A percentile compares a stretch with the other conserved stretches of the same genome.
Evolutionary conservation across 2,797 vertebrate species (phyloP).

Genomic region (Prionace glauca): DNA sequence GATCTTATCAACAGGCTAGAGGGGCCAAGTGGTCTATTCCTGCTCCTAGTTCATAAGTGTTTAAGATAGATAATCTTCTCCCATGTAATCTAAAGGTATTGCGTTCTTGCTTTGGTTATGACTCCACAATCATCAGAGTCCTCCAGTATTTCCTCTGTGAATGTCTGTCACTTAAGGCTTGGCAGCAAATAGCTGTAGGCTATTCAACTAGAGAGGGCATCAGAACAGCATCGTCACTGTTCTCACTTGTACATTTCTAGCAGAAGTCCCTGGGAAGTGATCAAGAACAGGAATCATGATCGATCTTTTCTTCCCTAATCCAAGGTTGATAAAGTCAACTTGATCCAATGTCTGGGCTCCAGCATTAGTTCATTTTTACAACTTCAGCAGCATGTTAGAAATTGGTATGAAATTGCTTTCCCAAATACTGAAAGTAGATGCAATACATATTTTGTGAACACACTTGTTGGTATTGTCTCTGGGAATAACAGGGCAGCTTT

Average conservation of each 20-base stretch:
- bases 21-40: too few relatives aligned
- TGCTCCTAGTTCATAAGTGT: too few relatives aligned
- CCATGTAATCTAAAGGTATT: neutral
- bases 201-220: neutral
- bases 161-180: neutral
- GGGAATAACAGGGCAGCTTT: neutral
- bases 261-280: neutral
- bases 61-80: neutral
- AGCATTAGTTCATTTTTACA: neutral
- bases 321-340: neutral
- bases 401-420: neutral
- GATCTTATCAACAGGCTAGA: too few relatives aligned
- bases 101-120: neutral
- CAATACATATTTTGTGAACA: neutral
- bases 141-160: neutral
- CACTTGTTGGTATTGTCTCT: neutral
- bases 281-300: neutral
- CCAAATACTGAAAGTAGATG: neutral
- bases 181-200: neutral
- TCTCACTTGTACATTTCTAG: neutral
- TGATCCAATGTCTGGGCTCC: neutral
- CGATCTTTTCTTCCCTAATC: neutral
- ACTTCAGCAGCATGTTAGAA: neutral
- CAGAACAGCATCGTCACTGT: neutral
- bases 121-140: neutral